Evolutionary conservation across 2,888 invertebrate genomes (phyloP), one percentile per base, ranked within the genome.

Genomic region (Phorcus lineatus): DNA sequence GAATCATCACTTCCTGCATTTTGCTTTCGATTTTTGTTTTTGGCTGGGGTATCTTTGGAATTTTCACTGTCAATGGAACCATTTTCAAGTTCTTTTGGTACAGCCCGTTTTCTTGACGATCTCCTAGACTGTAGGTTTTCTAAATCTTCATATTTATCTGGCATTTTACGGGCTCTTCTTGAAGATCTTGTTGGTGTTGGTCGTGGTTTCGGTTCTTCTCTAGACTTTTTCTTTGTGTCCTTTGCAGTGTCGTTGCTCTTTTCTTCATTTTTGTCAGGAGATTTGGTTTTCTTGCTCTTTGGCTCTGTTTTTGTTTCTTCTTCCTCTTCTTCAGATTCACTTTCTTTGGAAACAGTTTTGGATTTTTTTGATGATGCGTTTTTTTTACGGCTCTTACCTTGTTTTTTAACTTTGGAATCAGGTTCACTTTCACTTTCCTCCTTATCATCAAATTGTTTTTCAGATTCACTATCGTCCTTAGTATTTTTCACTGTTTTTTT

Each of bases 401-500:
- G 47, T 13, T 47, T 47, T 11, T 6, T 47, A 47, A 11, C 47
- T 47, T 47, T 47, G 47, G 47, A 47, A 13, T 47, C 13, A 47
- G 47, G 11, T 1, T 74, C 24, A 11, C 70, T 36, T 9, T 77
- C 77, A 55, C 24, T 36, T 4, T 77, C 16, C 9, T 62, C 36
- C 13, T 47, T n/a, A 74, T 52, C 47, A 47, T 28, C 54, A 53
- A 24, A 75, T 31, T 79, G 62, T 47, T 47, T 11, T 47, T 47
- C 47, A 11, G 47, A 47, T 47, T 47, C 47, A 47, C 47, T 47
- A 74, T 67, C 9, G 31, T 54, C 22, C 28, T 52, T 75, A 22
- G 62, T 78, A 31, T 77, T 77, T 75, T 53, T 77, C 52, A 24
- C 75, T 22, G 24, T 24, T 31, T 36, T 77, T n/a, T 36, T 81